Evolutionary conservation across 2,113 vertebrate species (phyloP).

Genomic region (Engystomops pustulosus): DNA sequence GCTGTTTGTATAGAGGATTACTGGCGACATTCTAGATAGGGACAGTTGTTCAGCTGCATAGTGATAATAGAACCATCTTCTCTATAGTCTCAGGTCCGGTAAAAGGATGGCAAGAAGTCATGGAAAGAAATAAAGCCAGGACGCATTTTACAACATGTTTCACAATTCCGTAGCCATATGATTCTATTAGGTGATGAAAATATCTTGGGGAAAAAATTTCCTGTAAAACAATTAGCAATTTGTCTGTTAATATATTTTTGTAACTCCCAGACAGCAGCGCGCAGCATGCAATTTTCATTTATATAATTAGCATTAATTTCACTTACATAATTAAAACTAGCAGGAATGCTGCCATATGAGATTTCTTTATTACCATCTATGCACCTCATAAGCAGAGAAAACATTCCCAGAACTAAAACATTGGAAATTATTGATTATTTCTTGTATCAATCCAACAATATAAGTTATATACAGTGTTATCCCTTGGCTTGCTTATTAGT

Average conservation of each 20-base stretch:
- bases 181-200: not conserved
- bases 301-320: slow-evolving; percentile 30
- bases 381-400: not conserved
- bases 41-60: slow-evolving; percentile 2
- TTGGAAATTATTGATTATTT: not conserved
- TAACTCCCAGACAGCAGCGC: not conserved
- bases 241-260: slow-evolving; percentile 14
- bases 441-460: not conserved
- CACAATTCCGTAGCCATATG: not conserved
- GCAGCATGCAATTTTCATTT: slow-evolving; percentile 15
- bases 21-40: not conserved
- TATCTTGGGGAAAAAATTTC: not conserved
- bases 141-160: not conserved
- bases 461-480: too few relatives aligned
- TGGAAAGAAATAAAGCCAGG: not conserved
- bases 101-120: not conserved
- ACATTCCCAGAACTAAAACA: not conserved
- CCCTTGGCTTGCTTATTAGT: too few relatives aligned
- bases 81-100: not conserved
- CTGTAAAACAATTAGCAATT: slow-evolving; percentile 19
- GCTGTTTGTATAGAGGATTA: slow-evolving; percentile 34
- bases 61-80: not conserved
- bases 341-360: not conserved
- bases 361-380: not conserved
- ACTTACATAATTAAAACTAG: slow-evolving; percentile 17